Evolutionary conservation across 2,113 vertebrate genomes (phyloP).

Genomic region (Hippopotamus amphibius): DNA sequence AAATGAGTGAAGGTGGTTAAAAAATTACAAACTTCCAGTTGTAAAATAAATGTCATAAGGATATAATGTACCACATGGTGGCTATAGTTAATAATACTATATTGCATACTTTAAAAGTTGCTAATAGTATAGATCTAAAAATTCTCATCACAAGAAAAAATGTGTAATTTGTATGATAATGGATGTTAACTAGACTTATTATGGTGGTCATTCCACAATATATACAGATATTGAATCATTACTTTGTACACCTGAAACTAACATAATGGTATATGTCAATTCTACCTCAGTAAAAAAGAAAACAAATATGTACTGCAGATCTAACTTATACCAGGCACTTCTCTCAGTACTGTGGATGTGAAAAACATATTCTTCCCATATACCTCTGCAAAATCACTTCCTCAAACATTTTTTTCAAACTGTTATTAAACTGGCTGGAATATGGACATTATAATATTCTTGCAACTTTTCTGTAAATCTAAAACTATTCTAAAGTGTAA

Average conservation of each 20-base stretch:
- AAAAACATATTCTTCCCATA: not conserved
- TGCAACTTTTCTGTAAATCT: not conserved
- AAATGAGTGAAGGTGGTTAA: too few relatives aligned
- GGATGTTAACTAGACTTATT: too few relatives aligned
- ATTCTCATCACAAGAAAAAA: too few relatives aligned
- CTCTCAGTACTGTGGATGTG: not conserved
- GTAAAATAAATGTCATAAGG: too few relatives aligned
- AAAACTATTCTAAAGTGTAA: not conserved
- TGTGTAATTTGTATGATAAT: too few relatives aligned
- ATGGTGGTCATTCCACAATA: too few relatives aligned
- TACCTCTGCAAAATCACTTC: not conserved
- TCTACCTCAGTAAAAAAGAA: not conserved
- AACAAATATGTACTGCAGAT: not conserved
- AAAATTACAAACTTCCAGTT: too few relatives aligned
- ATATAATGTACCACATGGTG: too few relatives aligned
- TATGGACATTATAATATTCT: not conserved
- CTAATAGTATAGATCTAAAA: too few relatives aligned
- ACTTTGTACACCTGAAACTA: not conserved
- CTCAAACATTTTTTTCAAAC: not conserved
- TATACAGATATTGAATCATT: too few relatives aligned
- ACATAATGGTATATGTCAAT: not conserved
- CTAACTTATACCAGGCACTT: not conserved
- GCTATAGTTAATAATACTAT: too few relatives aligned
- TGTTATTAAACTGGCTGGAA: not conserved
- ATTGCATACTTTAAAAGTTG: too few relatives aligned